These are phyloP conservation scores for Linyphia triangularis DNA, from an alignment of 2,888 invertebrate species.

Conservation along the genomic window DNA sequence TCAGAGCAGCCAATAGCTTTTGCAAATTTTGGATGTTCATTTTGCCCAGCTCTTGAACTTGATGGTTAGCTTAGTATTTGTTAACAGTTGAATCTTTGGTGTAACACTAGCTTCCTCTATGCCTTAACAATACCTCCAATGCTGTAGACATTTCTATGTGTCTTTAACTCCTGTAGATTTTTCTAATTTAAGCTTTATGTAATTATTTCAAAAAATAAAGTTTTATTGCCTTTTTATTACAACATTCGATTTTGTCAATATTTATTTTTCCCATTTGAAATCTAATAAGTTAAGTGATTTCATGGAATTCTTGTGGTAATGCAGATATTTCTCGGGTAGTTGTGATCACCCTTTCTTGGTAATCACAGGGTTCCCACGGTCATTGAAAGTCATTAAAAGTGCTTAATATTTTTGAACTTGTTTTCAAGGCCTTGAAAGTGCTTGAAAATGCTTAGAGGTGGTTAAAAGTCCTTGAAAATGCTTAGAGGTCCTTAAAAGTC, in stretches of 20 bases:
- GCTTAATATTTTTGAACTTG: too few species aligned
- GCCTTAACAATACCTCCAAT: not conserved
- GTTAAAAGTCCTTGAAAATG: too few species aligned
- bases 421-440: too few species aligned
- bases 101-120: not conserved
- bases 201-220: not conserved
- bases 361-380: too few species aligned
- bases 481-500: too few species aligned
- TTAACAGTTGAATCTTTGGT: not conserved
- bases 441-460: too few species aligned
- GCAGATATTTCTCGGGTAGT: too few species aligned
- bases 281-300: too few species aligned
- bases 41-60: not conserved
- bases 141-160: not conserved
- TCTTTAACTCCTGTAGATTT: constrained; percentile 2
- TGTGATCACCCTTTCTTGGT: too few species aligned
- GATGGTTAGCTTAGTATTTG: not conserved
- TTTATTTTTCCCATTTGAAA: too few species aligned
- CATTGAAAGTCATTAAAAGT: too few species aligned
- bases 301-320: too few species aligned
- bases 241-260: not conserved
- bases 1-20: not conserved
- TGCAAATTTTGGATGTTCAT: not conserved
- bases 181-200: not conserved
- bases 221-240: not conserved